phyloP scores from a whole-genome alignment of 2,113 vertebrate species.

The Myanophis thanlyinensis region DNA sequence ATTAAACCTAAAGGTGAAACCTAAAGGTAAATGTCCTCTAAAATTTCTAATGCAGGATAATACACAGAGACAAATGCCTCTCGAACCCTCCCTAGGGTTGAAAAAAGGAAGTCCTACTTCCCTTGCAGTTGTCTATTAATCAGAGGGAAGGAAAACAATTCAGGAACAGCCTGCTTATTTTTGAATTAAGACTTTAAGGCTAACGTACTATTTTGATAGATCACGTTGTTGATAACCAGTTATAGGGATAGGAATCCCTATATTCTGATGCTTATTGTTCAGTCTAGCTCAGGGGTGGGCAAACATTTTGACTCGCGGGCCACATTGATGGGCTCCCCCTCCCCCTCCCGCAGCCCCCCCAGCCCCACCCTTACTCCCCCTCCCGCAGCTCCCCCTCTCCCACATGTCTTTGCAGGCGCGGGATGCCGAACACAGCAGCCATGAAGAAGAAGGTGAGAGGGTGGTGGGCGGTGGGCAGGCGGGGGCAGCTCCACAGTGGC shows the following conservation, averaged over 20 bases:
- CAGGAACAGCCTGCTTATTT: neutral
- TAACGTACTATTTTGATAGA: neutral
- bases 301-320: too few species aligned
- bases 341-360: too few species aligned
- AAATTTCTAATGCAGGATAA: neutral
- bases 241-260: neutral
- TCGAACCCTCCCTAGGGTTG: neutral
- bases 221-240: neutral
- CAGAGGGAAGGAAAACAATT: neutral
- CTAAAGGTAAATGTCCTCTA: neutral
- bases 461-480: too few species aligned
- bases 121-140: neutral
- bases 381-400: too few species aligned
- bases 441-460: too few species aligned
- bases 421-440: too few species aligned
- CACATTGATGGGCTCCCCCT: too few species aligned
- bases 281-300: too few species aligned
- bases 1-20: neutral
- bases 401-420: too few species aligned
- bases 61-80: neutral
- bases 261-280: neutral
- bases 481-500: too few species aligned
- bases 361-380: too few species aligned
- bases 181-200: neutral
- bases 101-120: neutral